Evolutionary conservation across 2,797 vertebrate species (phyloP).

Genomic region (Myotis findleyi): DNA sequence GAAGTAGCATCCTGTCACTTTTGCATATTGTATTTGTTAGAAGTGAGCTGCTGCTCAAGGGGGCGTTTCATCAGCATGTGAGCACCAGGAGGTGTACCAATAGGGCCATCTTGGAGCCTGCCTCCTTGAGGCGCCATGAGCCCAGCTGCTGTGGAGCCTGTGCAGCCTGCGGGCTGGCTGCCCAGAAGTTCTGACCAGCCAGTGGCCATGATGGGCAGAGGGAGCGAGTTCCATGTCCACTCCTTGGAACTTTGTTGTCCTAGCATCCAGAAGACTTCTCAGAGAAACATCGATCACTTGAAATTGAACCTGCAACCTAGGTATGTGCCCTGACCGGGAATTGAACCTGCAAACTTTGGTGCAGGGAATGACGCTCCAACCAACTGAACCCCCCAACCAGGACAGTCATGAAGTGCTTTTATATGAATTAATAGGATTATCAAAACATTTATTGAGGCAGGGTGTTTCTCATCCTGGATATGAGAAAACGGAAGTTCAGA

Average conservation of each 20-base stretch:
- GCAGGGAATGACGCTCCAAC: neutral
- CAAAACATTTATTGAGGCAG: neutral
- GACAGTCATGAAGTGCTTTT: neutral
- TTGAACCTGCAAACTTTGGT: neutral
- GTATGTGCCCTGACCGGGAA: neutral
- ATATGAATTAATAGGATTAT: neutral
- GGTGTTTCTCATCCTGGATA: neutral
- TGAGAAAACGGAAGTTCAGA: neutral
- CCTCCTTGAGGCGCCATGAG: neutral
- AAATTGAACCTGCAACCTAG: neutral
- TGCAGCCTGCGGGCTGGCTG: neutral
- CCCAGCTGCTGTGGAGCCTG: neutral
- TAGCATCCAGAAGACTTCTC: neutral
- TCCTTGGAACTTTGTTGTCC: neutral
- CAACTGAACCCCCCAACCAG: neutral
- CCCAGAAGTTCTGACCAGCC: no score
- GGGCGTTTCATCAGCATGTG: neutral
- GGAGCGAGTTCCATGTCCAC: neutral
- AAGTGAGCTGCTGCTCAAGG: neutral
- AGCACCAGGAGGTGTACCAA: neutral
- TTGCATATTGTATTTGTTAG: neutral
- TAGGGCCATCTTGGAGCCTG: neutral
- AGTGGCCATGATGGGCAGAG: neutral
- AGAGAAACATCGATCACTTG: neutral
- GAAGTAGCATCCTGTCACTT: neutral